Evolutionary conservation across 2,888 invertebrate species (phyloP), one percentile per base, ranked within the genome.

Genomic region (Plemyria rubiginata): DNA sequence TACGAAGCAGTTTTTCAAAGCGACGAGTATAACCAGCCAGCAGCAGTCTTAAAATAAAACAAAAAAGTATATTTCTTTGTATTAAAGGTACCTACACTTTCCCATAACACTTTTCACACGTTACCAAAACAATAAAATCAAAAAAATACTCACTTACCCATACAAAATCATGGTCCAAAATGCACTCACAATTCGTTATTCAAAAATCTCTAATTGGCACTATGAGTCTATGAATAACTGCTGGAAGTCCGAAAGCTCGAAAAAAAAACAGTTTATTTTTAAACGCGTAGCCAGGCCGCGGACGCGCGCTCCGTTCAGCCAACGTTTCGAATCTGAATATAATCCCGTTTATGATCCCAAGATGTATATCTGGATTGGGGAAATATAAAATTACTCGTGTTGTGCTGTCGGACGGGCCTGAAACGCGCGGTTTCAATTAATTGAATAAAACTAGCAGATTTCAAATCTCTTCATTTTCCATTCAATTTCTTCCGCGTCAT

Each of bases 331-430:
- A 67, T 77, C 70, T 78, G 72, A 67, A 70, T 74, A 71, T 75
- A 75, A 75, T 75, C 71, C 67, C 71, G 70, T 71, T 76, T 79
- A 77, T 77, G 76, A 79, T 77, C 77, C 75, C 74, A 76, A 66
- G 76, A 83, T 80, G 83, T 81, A 73, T 81, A 84, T 85, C 81
- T 78, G 85, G 85, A 85, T 84, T 79, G 75, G 84, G 82, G 80
- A 86, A 85, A 90, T 88, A 86, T 89, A 88, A 87, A 84, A 86
- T 89, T 86, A 84, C 87, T 71, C 67, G 36, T 40, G 36, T 16
- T 32, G 38, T 51, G 43, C 72, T 79, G 81, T 78, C 75, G 80
- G 0, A 28, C 12, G 9, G 70, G 71, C 28, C 40, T 54, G 5
- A 43, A 41, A 43, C 43, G 28, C 28, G 40, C 29, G n/a, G 45